Percentiles rank a stretch among this genome's conserved stretches.
phyloP scores from a whole-genome alignment of 2,113 vertebrate genomes.

The Caranx ignobilis region DNA sequence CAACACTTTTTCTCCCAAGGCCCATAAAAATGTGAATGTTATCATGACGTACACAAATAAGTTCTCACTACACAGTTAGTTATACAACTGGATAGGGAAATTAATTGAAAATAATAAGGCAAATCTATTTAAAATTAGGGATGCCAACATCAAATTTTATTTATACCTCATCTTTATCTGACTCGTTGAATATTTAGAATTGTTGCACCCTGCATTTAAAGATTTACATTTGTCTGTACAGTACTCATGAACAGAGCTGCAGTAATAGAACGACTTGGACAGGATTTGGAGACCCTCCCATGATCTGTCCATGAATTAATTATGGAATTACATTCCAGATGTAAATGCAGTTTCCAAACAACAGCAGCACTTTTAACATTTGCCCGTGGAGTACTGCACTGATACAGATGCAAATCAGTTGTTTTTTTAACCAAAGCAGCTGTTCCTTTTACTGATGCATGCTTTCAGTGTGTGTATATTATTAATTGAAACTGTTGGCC shows the following conservation, averaged over 20 bases:
- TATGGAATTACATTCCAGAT: background rate
- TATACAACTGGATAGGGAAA: background rate
- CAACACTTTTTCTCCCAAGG: background rate
- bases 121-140: background rate
- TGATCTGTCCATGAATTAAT: background rate
- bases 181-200: background rate
- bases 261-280: too few species aligned
- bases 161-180: background rate
- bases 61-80: background rate
- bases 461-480: conserved; percentile 27
- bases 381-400: conserved; percentile 31
- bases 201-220: background rate
- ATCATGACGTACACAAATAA: background rate
- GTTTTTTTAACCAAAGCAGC: conserved; percentile 44
- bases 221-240: too few species aligned
- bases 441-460: conserved; percentile 29
- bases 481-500: conserved; percentile 31
- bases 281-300: background rate
- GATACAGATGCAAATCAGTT: conserved; percentile 39
- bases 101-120: background rate
- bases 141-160: background rate
- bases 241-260: too few species aligned
- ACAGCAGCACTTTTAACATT: conserved; percentile 10
- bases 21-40: background rate
- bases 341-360: conserved; percentile 11